Conservation (phyloP, 2,888 invertebrate genomes). For the Tipula lateralis region DNA sequence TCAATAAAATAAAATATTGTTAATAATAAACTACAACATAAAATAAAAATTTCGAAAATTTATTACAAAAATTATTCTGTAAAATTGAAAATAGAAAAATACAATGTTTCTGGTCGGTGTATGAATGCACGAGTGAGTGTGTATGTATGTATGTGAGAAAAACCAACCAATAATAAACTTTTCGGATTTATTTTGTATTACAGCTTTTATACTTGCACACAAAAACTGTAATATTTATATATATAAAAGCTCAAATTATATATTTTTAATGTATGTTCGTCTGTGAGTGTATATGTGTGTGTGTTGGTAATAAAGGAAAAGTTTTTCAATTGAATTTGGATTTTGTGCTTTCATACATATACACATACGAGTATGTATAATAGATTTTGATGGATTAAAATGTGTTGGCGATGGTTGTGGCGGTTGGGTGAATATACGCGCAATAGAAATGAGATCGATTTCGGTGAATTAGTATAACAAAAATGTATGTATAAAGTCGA, state of each 20-base stretch:
- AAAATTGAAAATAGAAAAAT: slow-evolving; percentile 7
- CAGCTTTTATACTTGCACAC: not conserved
- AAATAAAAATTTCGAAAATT: not conserved
- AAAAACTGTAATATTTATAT: not conserved
- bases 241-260: not conserved
- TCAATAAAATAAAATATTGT: not conserved
- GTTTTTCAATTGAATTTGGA: not conserved
- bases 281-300: not conserved
- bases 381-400: slow-evolving; percentile 19
- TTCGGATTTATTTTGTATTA: not conserved
- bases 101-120: not conserved
- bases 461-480: not conserved
- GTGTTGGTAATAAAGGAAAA: not conserved
- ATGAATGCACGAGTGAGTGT: too few relatives aligned
- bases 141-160: not conserved
- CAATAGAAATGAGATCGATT: not conserved
- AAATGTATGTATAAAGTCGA: too few relatives aligned
- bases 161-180: not conserved
- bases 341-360: too few relatives aligned
- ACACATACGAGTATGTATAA: not conserved
- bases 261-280: not conserved
- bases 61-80: slow-evolving; percentile 19
- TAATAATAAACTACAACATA: not conserved
- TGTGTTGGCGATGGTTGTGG: not conserved
- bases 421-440: not conserved